Evolutionary conservation across 2,888 invertebrate species (phyloP).

Genomic region (Oligia latruncula): DNA sequence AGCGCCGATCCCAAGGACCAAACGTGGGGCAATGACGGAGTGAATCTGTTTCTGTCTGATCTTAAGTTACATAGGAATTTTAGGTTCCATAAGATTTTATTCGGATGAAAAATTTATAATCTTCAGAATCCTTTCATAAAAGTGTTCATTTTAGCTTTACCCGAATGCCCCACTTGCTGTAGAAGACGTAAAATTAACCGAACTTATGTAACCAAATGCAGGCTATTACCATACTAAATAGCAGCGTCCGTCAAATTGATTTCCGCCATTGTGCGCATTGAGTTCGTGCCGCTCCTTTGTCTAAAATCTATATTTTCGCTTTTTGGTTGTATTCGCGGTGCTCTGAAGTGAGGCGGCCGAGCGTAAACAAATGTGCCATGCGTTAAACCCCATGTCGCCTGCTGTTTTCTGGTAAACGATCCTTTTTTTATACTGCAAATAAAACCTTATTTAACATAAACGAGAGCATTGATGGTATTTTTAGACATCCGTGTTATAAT

Average conservation of each 20-base stretch:
- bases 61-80: neutral
- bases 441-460: slow-evolving; percentile 5
- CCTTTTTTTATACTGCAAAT: slow-evolving; percentile 6
- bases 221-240: slow-evolving; percentile 30
- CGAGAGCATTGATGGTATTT: neutral
- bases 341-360: slow-evolving; percentile 71
- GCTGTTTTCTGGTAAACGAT: slow-evolving; percentile 18
- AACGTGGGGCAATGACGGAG: neutral
- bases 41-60: neutral
- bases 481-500: slow-evolving; percentile 5
- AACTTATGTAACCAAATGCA: slow-evolving; percentile 32
- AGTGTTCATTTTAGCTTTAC: neutral
- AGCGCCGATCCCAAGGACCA: neutral
- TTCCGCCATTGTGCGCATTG: slow-evolving; percentile 40
- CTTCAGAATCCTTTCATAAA: no score
- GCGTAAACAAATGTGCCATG: slow-evolving; percentile 66
- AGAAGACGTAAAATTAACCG: slow-evolving; percentile 18
- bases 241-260: slow-evolving; percentile 32
- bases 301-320: slow-evolving; percentile 53
- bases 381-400: slow-evolving; percentile 48
- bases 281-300: slow-evolving; percentile 45
- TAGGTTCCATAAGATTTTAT: neutral
- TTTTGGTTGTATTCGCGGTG: slow-evolving; percentile 49
- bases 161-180: slow-evolving; percentile 11
- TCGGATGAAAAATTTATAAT: neutral